phyloP scores from a whole-genome alignment of 2,797 vertebrate species.

The Enteromius thamalakanensis region DNA sequence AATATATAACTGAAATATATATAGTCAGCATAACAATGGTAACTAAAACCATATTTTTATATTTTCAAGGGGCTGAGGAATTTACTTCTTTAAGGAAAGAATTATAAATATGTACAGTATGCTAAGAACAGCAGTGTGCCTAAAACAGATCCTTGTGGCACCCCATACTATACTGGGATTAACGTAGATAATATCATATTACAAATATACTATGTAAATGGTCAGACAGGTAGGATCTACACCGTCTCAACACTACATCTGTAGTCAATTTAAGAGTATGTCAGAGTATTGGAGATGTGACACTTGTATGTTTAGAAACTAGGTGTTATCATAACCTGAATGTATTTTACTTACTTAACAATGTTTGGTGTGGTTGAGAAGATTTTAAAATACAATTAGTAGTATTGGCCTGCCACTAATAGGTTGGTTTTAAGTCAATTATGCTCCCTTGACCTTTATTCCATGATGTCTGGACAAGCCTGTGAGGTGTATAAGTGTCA shows the following conservation, averaged over 20 bases:
- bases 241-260: not conserved
- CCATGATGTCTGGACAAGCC: not conserved
- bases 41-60: not conserved
- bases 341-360: not conserved
- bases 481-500: not conserved
- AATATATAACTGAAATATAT: not conserved
- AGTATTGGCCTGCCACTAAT: not conserved
- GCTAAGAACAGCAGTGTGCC: not conserved
- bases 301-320: not conserved
- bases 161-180: not conserved
- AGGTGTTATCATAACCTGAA: not conserved
- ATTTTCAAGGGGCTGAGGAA: not conserved
- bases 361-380: not conserved
- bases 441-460: constrained; percentile 13
- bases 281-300: not conserved
- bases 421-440: not conserved
- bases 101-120: not conserved
- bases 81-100: no score
- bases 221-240: not conserved
- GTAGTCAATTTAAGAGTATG: not conserved
- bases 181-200: not conserved
- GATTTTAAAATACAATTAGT: not conserved
- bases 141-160: not conserved
- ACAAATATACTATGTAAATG: not conserved
- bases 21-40: not conserved